These are phyloP conservation scores for Digitonthophagus gazella DNA, from an alignment of 2,888 invertebrate species.

Conservation along the genomic window DNA sequence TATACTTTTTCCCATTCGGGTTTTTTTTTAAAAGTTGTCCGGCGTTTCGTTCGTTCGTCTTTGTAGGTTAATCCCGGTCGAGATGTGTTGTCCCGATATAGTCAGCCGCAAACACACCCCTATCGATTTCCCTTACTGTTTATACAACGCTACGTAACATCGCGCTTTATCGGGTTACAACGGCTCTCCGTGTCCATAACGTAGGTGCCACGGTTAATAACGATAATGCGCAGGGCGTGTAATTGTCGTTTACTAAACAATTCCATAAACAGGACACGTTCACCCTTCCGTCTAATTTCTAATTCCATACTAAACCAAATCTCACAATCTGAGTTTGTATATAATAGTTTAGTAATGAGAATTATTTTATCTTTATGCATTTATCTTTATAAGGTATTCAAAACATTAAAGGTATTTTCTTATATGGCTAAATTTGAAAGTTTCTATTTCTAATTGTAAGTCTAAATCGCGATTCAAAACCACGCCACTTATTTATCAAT, in stretches of 20 bases:
- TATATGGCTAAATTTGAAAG: no score
- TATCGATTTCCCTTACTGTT: neutral
- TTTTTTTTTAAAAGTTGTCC: neutral
- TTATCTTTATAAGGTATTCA: no score
- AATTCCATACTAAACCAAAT: neutral
- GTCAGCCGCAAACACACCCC: neutral
- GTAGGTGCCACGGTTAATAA: neutral
- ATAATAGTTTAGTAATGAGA: no score
- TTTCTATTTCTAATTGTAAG: no score
- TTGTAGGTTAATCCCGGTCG: neutral
- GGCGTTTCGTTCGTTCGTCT: neutral
- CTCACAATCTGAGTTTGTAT: no score
- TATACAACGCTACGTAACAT: neutral
- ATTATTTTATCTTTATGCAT: no score
- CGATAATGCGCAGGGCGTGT: neutral
- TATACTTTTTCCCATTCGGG: neutral
- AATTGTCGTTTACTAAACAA: neutral
- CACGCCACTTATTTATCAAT: no score
- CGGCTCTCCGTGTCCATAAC: neutral
- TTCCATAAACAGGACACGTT: neutral
- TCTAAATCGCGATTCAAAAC: no score
- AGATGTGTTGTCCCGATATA: neutral
- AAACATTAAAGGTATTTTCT: no score
- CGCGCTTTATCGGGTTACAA: neutral
- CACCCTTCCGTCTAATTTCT: neutral